Base-by-base conservation (phyloP, 1,140 invertebrate genomes). In the Zaprionus davidi region DNA sequence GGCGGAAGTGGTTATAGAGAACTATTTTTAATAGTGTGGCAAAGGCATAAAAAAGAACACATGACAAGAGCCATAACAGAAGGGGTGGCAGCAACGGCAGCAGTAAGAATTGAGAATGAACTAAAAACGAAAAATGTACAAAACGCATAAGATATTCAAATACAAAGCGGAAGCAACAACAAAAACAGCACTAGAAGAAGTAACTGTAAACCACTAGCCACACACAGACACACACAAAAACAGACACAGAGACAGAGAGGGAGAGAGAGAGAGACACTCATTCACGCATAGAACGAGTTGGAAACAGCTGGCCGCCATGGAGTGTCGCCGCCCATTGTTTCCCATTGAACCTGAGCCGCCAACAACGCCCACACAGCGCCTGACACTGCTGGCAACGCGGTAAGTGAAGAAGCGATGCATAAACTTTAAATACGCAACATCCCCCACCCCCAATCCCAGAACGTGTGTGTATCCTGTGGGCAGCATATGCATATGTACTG, bases 91-190 rank as follows among this genome's bases (percentile, higher is more conserved):
- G n/a, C 41, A 46, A n/a, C 65, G 13, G 41, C 41, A 46, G 41
- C 71, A 20, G 55, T 57, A 70, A 69, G 53, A 11, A 34, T 60
- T 74, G 46, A 63, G 57, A 51, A 64, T 66, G 59, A 65, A 57
- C 6, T 68, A 74, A 55, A 38, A 66, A 55, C 22, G n/a, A 69
- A 80, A 83, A 88, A 88, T 88, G 86, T 85, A 79, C 58, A 81
- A 79, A 90, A 85, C 85, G 78, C 79, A 85, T 90, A 57, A 90
- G 82, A 76, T 76, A 90, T 90, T 90, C 36, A 84, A 63, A 64
- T 59, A 67, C 71, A 67, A 71, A 80, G 28, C 41, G 26, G 41
- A 44, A 55, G 34, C 56, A 77, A 55, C 51, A 79, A 62, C 62
- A 71, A 62, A 26, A 70, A 60, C 49, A 63, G 56, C 28, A 65